Evolutionary conservation across 2,797 vertebrate genomes (phyloP).

Genomic region (Threskiornis aethiopicus): DNA sequence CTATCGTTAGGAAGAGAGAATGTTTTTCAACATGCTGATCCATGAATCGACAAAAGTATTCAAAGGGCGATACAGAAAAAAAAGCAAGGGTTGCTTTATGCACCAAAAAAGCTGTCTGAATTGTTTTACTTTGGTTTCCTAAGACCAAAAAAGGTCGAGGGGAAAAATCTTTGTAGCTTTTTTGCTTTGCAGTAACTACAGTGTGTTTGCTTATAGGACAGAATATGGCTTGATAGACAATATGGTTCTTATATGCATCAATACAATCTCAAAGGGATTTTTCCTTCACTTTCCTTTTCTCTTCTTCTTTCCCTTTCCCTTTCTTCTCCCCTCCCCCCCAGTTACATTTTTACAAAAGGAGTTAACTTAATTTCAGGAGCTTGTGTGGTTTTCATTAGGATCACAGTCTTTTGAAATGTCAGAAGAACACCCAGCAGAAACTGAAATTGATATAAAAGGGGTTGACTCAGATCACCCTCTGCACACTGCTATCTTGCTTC

Average conservation of each 20-base stretch:
- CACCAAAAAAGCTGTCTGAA: neutral
- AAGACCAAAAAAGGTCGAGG: neutral
- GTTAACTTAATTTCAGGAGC: constrained; percentile 78
- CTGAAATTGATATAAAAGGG: constrained; percentile 63
- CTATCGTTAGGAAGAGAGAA: neutral
- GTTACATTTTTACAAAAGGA: constrained; percentile 58
- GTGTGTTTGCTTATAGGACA: constrained; percentile 44
- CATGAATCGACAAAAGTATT: neutral
- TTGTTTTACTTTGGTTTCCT: neutral
- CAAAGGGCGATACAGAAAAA: neutral
- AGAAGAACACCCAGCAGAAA: constrained; percentile 70
- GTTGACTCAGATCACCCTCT: constrained; percentile 33
- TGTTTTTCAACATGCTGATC: neutral
- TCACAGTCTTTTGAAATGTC: constrained; percentile 75
- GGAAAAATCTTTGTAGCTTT: neutral
- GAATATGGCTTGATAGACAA: constrained; percentile 40
- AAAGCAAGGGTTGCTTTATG: neutral
- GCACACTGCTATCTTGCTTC: neutral
- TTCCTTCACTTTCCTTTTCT: neutral
- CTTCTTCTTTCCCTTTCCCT: neutral
- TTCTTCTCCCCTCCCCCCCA: neutral
- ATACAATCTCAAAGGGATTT: constrained; percentile 55
- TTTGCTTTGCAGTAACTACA: neutral
- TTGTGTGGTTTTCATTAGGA: constrained; percentile 80
- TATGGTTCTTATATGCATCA: constrained; percentile 60